Evolutionary conservation across 2,888 invertebrate species (phyloP), one percentile per base, ranked within the genome.

Genomic region (Ophion obscuratus): DNA sequence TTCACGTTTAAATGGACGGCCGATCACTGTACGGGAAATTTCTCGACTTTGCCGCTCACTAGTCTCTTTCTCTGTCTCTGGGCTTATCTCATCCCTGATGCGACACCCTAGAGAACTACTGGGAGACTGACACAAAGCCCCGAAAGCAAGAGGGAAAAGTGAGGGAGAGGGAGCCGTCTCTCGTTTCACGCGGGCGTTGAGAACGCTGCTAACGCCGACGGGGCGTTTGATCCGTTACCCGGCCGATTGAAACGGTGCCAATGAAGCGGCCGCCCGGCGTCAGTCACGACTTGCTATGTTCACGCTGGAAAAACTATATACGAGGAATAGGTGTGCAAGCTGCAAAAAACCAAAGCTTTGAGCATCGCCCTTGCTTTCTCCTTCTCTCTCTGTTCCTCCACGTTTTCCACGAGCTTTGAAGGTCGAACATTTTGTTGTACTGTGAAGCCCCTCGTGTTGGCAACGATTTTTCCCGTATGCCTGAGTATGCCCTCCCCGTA

Each of bases 211-310:
- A 83, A 86, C 83, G 75, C 86, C 87, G 90, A 88, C 89, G 89
- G 87, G 88, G 83, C 91, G 92, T 92, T 93, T 92, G 91, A 92
- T 92, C 92, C 90, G 89, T 87, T 91, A 89, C 89, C 89, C 89
- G 81, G 87, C 88, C 89, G 90, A 90, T 93, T 93, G 93, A 93
- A 93, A 92, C 92, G 92, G 90, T 93, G 93, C 93, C 93, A 93
- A 93, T 93, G 92, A 92, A 91, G 89, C 91, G 87, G 67, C 80
- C 79, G 81, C 80, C 83, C 87, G 53, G 75, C 85, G 57, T 75
- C 79, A 74, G 76, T 76, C 62, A 70, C 83, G 70, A 78, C 79
- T 85, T 77, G 86, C 86, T 76, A 87, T 79, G 81, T 71, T 79
- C 82, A 61, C 59, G 81, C 68, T 83, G 76, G 57, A 80, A 80